These are phyloP conservation scores for Drosophila gunungcola DNA, from an alignment of 1,140 invertebrate genomes.

Conservation along the genomic window DNA sequence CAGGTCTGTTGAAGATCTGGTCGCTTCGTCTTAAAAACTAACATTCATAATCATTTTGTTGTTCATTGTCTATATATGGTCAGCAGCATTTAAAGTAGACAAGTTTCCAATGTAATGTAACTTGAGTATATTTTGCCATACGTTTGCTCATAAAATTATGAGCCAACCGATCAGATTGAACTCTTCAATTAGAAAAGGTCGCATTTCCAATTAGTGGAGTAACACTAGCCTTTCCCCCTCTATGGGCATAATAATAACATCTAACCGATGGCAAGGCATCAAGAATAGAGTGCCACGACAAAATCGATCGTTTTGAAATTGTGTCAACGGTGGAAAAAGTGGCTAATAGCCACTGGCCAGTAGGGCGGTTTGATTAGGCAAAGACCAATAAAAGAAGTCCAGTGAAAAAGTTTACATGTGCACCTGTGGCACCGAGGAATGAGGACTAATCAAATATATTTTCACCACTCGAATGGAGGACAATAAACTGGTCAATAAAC, in stretches of 20 bases:
- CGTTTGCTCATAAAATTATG: conserved; percentile 2
- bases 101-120: too few relatives aligned
- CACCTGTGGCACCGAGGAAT: conserved; percentile 52
- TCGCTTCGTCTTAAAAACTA: too few relatives aligned
- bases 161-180: conserved; percentile 50
- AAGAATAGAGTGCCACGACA: conserved; percentile 9
- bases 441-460: conserved; percentile 21
- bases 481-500: conserved; percentile 47
- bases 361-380: conserved; percentile 36
- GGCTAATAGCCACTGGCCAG: conserved; percentile 30
- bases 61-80: too few relatives aligned
- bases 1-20: too few relatives aligned
- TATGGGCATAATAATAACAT: conserved; percentile 46
- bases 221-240: conserved; percentile 6
- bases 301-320: conserved; percentile 65
- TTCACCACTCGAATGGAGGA: conserved; percentile 36
- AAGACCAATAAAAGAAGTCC: conserved; percentile 35
- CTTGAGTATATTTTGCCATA: background rate
- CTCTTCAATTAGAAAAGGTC: conserved; percentile 69
- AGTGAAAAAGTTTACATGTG: conserved; percentile 50
- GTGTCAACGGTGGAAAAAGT: conserved; percentile 55
- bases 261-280: conserved; percentile 5
- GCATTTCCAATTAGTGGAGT: conserved; percentile 58
- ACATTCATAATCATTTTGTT: too few relatives aligned
- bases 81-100: too few relatives aligned